Base-by-base conservation (phyloP, 1,140 invertebrate species). In the Teleogryllus occipitalis region DNA sequence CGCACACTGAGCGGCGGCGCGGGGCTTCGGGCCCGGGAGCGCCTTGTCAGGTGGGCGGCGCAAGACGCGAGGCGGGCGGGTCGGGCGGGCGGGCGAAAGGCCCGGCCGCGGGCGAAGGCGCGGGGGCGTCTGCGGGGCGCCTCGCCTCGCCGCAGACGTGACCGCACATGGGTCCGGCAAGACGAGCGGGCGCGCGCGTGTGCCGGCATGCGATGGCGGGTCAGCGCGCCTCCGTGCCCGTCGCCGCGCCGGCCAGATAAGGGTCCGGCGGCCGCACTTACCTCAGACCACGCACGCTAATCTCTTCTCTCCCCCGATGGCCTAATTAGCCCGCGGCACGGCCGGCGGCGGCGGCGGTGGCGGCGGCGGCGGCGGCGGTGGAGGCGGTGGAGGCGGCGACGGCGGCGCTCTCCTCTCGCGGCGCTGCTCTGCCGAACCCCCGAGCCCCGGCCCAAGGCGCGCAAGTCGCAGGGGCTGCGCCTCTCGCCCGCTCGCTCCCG, bases 251-350 rank as follows among this genome's bases (percentile, higher is more conserved):
- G 18, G 18, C 54, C 54, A 65, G 54, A 65, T 65, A 65, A 65
- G 54, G 54, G 54, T 65, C 54, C 54, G 54, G 54, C 18, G 54
- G 0, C 18, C 54, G 54, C 54, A 65, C 54, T 65, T 65, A 65
- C 54, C 54, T 65, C 54, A 65, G 54, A 65, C 54, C 54, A 65
- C 54, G 18, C 54, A 65, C 54, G 54, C 54, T 65, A 65, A 65
- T 65, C 54, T 65, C 54, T 65, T 65, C 54, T 65, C 54, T 65
- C 54, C 54, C 54, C 54, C 54, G 54, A 65, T 65, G 54, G 54
- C 54, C 54, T 65, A 65, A 65, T 65, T 65, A 65, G 54, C 54
- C 54, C 54, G 15, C 49, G 49, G 15, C 15, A 54, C 8, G 49
- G 8, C 49, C 15, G 2, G 54, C 54, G 54, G 54, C 54, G 7